Conservation (phyloP, 2,113 vertebrate species). For the Plecturocebus donacophilus region DNA sequence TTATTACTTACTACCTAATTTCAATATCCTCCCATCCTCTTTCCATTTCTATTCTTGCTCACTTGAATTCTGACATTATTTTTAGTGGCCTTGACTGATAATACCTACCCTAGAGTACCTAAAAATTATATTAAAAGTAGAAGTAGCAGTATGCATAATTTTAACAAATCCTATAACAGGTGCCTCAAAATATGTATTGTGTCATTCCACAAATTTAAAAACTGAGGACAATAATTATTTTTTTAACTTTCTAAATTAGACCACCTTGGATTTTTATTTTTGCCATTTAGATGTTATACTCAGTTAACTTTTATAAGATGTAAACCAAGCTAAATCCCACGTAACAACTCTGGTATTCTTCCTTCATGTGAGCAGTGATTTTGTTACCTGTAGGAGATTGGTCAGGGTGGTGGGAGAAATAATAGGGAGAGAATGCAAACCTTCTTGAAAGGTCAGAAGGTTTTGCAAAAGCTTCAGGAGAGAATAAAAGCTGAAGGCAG, state of each 20-base stretch:
- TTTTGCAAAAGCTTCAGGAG: too few species aligned
- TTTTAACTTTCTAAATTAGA: neutral
- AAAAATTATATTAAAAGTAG: constrained; percentile 50
- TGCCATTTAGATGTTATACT: neutral
- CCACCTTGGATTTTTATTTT: constrained; percentile 28
- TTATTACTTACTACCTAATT: constrained; percentile 37
- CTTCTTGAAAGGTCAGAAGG: too few species aligned
- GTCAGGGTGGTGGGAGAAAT: too few species aligned
- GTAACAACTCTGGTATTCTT: neutral
- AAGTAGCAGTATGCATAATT: constrained; percentile 44
- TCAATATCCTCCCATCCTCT: constrained; percentile 50
- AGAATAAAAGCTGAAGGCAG: too few species aligned
- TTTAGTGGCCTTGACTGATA: constrained; percentile 18
- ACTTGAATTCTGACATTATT: constrained; percentile 44
- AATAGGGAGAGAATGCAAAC: too few species aligned
- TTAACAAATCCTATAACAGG: neutral
- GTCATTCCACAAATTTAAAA: constrained; percentile 40
- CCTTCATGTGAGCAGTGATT: neutral
- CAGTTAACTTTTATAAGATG: neutral
- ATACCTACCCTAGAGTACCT: constrained; percentile 6
- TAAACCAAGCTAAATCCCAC: neutral
- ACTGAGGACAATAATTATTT: constrained; percentile 13
- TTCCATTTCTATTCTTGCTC: constrained; percentile 37
- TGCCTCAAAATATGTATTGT: constrained; percentile 22
- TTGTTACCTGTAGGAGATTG: neutral